A percentile compares a stretch with the other conserved stretches of the same genome.
phyloP scores from a whole-genome alignment of 2,797 vertebrate genomes.

The Periparus ater region DNA sequence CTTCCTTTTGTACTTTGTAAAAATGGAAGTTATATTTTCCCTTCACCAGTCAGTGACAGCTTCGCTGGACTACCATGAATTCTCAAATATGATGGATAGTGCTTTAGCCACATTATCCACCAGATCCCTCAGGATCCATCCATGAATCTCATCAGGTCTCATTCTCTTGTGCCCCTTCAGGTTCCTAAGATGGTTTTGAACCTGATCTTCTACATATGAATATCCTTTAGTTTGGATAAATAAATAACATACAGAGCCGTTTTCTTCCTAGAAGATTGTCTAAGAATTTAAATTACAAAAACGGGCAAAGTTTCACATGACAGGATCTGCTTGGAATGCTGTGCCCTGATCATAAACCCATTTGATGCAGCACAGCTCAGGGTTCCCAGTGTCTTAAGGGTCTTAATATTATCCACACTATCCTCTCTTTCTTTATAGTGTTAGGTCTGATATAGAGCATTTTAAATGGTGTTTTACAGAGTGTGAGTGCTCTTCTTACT shows the following conservation, averaged over 20 bases:
- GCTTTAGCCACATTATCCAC: background rate
- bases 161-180: background rate
- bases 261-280: background rate
- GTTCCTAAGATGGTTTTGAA: background rate
- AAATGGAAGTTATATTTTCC: background rate
- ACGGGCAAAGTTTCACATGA: background rate
- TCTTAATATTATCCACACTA: background rate
- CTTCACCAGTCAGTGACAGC: background rate
- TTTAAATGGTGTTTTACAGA: background rate
- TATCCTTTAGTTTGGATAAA: background rate
- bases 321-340: background rate
- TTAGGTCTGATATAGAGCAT: background rate
- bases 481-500: background rate
- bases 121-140: accelerated
- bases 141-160: background rate
- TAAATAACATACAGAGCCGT: background rate
- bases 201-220: background rate
- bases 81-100: too few relatives aligned
- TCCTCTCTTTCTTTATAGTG: background rate
- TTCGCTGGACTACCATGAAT: background rate
- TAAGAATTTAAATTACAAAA: background rate
- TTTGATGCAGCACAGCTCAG: background rate
- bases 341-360: accelerated
- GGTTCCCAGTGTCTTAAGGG: background rate
- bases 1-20: background rate